Evolutionary conservation across 2,888 invertebrate species (phyloP).

Genomic region (Idaea dimidiata): DNA sequence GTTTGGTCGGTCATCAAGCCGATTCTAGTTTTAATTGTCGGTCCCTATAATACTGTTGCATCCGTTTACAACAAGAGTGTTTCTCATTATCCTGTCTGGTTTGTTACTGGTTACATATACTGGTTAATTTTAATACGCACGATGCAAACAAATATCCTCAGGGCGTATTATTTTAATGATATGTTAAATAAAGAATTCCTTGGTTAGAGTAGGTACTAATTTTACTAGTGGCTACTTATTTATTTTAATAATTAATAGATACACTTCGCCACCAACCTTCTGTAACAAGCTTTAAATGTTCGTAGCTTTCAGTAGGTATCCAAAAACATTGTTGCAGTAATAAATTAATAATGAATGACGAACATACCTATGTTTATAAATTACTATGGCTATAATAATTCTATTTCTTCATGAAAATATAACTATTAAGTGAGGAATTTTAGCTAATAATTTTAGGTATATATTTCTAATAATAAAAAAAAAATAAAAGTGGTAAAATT

Average conservation of each 20-base stretch:
- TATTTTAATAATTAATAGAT: not conserved
- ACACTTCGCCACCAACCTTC: too few species aligned
- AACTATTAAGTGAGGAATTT: too few species aligned
- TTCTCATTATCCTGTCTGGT: constrained; percentile 59
- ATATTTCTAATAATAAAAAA: too few species aligned
- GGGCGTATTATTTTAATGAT: not conserved
- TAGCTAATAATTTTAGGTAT: too few species aligned
- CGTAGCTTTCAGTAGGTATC: too few species aligned
- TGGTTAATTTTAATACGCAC: not conserved
- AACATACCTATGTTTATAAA: too few species aligned
- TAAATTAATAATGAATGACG: too few species aligned
- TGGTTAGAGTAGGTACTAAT: not conserved
- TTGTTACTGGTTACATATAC: constrained; percentile 24
- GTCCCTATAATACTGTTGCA: constrained; percentile 54
- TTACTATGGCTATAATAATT: too few species aligned
- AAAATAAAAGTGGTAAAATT: too few species aligned
- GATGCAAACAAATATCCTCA: not conserved
- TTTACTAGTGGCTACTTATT: not conserved
- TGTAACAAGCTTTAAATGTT: too few species aligned
- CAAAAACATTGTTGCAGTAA: too few species aligned
- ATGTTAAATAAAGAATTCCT: not conserved
- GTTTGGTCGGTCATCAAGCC: constrained; percentile 52
- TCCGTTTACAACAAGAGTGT: constrained; percentile 61
- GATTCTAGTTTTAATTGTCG: constrained; percentile 66
- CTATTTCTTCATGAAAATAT: too few species aligned